Conservation (phyloP, 2,113 vertebrate species). For the Polypterus bichir region DNA sequence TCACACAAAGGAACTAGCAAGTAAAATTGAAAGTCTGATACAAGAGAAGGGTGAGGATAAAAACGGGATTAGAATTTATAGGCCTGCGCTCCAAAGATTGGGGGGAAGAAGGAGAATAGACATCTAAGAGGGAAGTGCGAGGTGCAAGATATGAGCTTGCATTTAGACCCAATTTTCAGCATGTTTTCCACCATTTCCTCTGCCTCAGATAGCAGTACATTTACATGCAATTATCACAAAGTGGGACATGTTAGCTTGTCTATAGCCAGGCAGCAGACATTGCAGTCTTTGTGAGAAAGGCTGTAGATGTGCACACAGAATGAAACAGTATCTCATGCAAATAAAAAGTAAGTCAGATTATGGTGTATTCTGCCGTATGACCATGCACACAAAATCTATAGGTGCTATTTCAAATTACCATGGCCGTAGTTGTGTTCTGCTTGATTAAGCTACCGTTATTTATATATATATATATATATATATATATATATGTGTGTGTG, state of each 20-base stretch:
- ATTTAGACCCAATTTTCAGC: slow-evolving; percentile 35
- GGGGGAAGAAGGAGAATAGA: slow-evolving; percentile 54
- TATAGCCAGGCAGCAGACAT: slow-evolving; percentile 43
- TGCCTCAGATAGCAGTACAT: slow-evolving; percentile 57
- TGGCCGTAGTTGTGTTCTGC: no score
- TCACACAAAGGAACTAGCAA: slow-evolving; percentile 58
- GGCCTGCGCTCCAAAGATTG: slow-evolving; percentile 68
- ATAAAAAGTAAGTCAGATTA: no score
- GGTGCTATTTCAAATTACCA: no score
- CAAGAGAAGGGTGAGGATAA: slow-evolving; percentile 54
- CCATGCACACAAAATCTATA: no score
- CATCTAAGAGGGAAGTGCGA: slow-evolving; percentile 55
- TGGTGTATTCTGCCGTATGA: no score
- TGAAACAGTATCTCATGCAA: no score
- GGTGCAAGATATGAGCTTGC: slow-evolving; percentile 54
- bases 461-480: no score
- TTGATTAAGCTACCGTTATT: no score
- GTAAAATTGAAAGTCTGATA: slow-evolving; percentile 69
- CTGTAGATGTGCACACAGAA: no score
- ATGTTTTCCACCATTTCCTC: slow-evolving; percentile 49
- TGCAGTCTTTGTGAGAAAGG: slow-evolving; percentile 44
- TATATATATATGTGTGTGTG: no score
- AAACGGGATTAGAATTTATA: slow-evolving; percentile 65
- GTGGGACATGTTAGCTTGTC: slow-evolving; percentile 48
- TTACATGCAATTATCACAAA: slow-evolving; percentile 51